Percentiles rank a stretch among this genome's conserved stretches.
Conservation (phyloP, 2,797 vertebrate species). For the Syndactyla subalaris region DNA sequence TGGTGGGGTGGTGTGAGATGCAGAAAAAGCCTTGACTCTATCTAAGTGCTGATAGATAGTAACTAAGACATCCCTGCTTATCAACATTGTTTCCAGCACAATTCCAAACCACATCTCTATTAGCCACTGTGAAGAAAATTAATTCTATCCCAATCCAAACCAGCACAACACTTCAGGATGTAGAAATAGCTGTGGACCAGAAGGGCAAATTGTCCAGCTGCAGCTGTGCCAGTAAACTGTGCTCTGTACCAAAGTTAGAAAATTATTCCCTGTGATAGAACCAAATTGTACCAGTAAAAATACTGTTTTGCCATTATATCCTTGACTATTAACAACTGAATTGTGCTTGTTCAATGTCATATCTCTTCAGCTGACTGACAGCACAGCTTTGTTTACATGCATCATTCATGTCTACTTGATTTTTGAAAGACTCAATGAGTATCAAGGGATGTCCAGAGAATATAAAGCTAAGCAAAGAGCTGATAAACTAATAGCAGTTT, state of each 20-base stretch:
- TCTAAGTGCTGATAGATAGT: no score
- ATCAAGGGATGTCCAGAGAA: background rate
- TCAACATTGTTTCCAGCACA: background rate
- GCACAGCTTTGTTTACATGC: background rate
- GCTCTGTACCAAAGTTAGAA: background rate
- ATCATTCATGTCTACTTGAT: background rate
- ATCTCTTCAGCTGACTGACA: background rate
- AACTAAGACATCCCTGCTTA: background rate
- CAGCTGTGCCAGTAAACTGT: background rate
- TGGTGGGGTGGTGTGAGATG: background rate
- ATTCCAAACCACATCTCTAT: background rate
- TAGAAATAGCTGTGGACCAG: background rate
- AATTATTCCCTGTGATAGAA: background rate
- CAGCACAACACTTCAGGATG: background rate
- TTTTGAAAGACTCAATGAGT: background rate
- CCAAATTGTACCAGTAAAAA: background rate
- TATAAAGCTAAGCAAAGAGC: background rate
- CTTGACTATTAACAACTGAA: background rate
- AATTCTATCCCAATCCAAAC: background rate
- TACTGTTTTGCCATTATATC: background rate
- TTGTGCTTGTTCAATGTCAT: background rate
- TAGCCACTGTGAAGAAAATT: background rate
- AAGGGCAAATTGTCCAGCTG: background rate
- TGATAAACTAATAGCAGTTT: background rate
- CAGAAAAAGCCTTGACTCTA: background rate